Evolutionary conservation across 2,797 vertebrate species (phyloP), one percentile per base, ranked within the genome.

Genomic region (Crenuchus spilurus): DNA sequence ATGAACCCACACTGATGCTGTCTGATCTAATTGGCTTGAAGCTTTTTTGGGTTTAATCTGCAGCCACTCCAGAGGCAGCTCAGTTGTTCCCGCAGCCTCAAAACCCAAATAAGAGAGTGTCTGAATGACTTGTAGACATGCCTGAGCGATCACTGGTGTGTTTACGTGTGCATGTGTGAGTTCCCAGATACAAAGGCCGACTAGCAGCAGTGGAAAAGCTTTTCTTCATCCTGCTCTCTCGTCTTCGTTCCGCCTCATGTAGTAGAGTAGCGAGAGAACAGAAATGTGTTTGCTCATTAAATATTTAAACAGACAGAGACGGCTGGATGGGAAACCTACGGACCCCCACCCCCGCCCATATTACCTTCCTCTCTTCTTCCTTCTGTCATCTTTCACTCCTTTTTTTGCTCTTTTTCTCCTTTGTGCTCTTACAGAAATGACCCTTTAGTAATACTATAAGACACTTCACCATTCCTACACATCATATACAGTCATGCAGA

Each of bases 251-350:
- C 26, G 37, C 58, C 75, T 64, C 65, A 55, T 66, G 39, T 63
- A 73, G 67, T 49, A 28, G 16, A 73, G 64, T 73, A 58, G 70
- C 6, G 22, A 70, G 60, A 73, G 72, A 78, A 46, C 78, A 76
- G 62, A 79, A 77, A 79, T 80, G 78, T 70, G 35, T 84, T 80
- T 79, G 68, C 74, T 75, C 65, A 73, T 80, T 75, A 82, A 84
- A 81, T 80, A 84, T 82, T 84, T 70, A 82, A 75, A 11, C 65
- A 65, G 61, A 18, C 54, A 64, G 68, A 72, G 72, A 55, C 44
- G 61, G 33, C 54, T 46, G 65, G 60, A 55, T 60, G 61, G 49
- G 64, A 70, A 41, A 24, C 51, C 74, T 52, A 6, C 66, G 30
- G 39, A 9, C 49, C 44, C 54, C 26, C 63, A 22, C 44, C 33